phyloP scores from a whole-genome alignment of 2,113 vertebrate genomes.

The Smithornis capensis region DNA sequence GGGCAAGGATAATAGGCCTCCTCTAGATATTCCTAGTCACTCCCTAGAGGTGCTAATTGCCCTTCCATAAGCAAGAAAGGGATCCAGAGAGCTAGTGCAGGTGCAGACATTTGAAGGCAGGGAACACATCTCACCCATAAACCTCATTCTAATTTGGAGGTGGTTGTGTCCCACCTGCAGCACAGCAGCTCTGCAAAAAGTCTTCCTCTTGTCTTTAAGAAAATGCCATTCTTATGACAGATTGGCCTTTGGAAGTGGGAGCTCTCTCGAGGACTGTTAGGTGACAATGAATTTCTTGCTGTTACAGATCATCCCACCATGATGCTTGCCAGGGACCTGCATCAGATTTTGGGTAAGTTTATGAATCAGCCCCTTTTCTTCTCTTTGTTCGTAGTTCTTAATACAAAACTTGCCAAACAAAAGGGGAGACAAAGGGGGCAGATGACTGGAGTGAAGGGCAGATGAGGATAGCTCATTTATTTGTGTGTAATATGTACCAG shows the following conservation, averaged over 20 bases:
- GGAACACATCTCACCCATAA: neutral
- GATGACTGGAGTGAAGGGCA: neutral
- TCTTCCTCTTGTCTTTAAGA: neutral
- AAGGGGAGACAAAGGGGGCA: constrained; percentile 6
- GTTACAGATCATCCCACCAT: neutral
- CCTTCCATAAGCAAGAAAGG: neutral
- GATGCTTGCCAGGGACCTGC: neutral
- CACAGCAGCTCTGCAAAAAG: neutral
- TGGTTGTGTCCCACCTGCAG: neutral
- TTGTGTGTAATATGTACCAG: neutral
- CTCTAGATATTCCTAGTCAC: neutral
- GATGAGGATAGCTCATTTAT: neutral
- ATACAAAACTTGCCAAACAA: neutral
- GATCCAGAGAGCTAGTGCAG: neutral
- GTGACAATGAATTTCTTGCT: neutral
- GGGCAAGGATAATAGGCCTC: neutral
- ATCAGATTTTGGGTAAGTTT: neutral
- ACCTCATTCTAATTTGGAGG: neutral
- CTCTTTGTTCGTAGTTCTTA: neutral
- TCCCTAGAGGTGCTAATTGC: fast-evolving
- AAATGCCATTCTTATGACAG: neutral
- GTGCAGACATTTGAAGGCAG: neutral
- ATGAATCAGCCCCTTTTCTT: neutral
- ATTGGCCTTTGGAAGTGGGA: neutral
- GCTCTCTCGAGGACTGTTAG: neutral